Base-by-base conservation (phyloP, 2,113 vertebrate species). In the Rallus limicola region DNA sequence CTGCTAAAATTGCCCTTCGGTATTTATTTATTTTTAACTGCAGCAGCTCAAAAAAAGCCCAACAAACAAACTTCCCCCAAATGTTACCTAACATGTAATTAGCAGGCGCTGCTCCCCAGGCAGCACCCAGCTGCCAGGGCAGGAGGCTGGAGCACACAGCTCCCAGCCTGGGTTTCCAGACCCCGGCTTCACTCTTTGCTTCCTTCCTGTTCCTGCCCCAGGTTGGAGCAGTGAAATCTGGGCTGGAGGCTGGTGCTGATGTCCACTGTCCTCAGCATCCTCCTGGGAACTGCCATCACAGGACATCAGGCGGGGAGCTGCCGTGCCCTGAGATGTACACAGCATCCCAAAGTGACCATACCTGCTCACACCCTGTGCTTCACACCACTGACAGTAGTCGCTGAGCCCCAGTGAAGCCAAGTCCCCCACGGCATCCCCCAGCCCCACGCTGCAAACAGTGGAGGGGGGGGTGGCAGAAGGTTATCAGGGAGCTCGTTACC, bases 1-100 rank as follows among this genome's bases (percentile, higher is more conserved):
- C 96, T 98, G 93, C 92, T 98, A 96, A 96, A 95, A 95, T 97
- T 97, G 96, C 52, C 80, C 94, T 93, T 97, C 91, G 71, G 80
- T 92, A 68, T 95, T 95, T 88, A 79, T 97, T 98, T 97, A 96
- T 94, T 97, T 88, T 94, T 68, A 87, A 53, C 87, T 38, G 56
- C 76, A 87, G 56, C 26, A 72, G 83, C 67, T 92, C 78, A 60
- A 90, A 91, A 96, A 62, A 48, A 23, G n/a, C 5, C 62, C 55
- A 62, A 25, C 64, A 93, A 90, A 71, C 46, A 62, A 90, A 77
- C 68, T 11, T 92, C 17, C 13, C 48, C 40, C 67, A 62, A 82
- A 83, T 33, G 84, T 78, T 82, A 36, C 86, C 83, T 80, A 71
- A 59, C 8, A 36, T 21, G 75, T 52, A n/a, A 65, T 33, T 44